Evolutionary conservation across 2,888 invertebrate genomes (phyloP).

Genomic region (Agrotis clavis): DNA sequence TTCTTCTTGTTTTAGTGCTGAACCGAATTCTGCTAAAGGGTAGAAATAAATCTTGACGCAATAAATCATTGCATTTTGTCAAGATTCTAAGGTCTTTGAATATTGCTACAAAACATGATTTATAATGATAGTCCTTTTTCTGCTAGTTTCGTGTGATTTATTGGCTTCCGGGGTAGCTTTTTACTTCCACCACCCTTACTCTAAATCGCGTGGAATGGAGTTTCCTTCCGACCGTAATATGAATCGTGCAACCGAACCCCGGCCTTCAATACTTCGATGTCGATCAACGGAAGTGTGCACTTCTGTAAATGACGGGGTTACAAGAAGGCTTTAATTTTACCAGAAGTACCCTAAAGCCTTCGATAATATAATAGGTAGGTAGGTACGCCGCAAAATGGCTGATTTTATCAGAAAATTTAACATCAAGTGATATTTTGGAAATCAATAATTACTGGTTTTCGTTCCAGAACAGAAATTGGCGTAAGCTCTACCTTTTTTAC

Average conservation of each 20-base stretch:
- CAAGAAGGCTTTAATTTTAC: conserved; percentile 4
- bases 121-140: background rate
- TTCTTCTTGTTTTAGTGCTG: background rate
- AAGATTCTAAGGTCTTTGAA: background rate
- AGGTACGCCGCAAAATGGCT: background rate
- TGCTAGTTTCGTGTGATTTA: conserved; percentile 37
- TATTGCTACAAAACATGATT: conserved; percentile 5
- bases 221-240: conserved; percentile 38
- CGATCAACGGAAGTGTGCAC: conserved; percentile 15
- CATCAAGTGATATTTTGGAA: background rate
- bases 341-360: conserved; percentile 6
- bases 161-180: conserved; percentile 15
- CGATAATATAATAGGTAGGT: background rate
- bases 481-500: background rate
- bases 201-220: conserved; percentile 18
- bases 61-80: conserved; percentile 9
- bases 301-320: conserved; percentile 7
- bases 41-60: no score
- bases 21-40: background rate
- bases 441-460: background rate
- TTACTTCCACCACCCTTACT: conserved; percentile 20
- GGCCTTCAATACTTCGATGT: conserved; percentile 25
- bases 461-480: background rate
- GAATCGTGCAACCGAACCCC: conserved; percentile 31
- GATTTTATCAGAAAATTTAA: background rate